Percentiles rank a stretch among this genome's conserved stretches.
These are phyloP conservation scores for Cyclophora albipunctata DNA, from an alignment of 2,888 invertebrate species.

Conservation along the genomic window DNA sequence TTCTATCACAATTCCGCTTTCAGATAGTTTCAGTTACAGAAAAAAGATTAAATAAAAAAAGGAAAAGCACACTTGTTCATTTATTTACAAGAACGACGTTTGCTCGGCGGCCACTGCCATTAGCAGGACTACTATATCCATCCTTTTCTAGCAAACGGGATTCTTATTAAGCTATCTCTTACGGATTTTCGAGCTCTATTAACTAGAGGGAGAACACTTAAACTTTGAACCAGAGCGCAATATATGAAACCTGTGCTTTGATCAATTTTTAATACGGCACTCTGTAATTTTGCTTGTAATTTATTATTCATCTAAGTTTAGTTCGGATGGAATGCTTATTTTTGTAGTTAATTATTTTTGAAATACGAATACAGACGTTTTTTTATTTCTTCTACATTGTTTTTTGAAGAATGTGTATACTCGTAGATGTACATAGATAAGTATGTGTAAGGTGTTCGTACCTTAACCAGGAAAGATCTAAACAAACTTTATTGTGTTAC, in stretches of 20 bases:
- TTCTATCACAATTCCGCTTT: no score
- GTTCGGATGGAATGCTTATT: no score
- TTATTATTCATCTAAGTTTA: not conserved
- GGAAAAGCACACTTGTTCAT: constrained; percentile 47
- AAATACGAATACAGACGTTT: no score
- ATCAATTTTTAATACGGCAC: constrained; percentile 15
- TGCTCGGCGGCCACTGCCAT: constrained; percentile 49
- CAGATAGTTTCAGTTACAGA: constrained; percentile 18
- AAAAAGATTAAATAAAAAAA: constrained; percentile 28
- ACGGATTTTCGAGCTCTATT: constrained; percentile 42
- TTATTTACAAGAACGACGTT: constrained; percentile 59
- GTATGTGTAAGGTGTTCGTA: no score
- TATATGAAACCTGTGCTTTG: constrained; percentile 22
- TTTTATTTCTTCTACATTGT: no score
- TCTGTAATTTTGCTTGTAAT: constrained; percentile 8
- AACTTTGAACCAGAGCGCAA: constrained; percentile 36
- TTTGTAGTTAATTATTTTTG: no score
- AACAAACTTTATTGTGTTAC: no score
- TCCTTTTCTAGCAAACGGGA: constrained; percentile 34
- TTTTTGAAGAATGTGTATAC: no score
- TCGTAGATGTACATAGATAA: no score
- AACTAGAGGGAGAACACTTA: constrained; percentile 45
- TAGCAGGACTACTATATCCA: constrained; percentile 48
- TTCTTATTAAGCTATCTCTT: constrained; percentile 41
- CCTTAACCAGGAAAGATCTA: no score